A percentile compares a stretch with the other conserved stretches of the same genome.
These are phyloP conservation scores for Sphaerophoria taeniata DNA, from an alignment of 2,888 invertebrate species.

Conservation along the genomic window DNA sequence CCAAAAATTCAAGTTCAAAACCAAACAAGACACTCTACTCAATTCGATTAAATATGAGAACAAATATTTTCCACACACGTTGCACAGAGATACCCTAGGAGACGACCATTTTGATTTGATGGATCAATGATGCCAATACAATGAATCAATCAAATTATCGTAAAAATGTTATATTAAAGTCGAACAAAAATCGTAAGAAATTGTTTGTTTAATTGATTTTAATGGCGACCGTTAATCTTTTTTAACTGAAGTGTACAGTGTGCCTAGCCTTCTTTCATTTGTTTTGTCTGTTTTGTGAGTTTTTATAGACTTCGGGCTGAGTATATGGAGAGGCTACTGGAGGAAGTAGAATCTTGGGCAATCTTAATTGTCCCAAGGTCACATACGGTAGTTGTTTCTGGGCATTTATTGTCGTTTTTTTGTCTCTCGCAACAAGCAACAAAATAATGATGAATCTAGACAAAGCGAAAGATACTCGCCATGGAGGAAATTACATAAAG, in stretches of 20 bases:
- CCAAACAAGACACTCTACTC: background rate
- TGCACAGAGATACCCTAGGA: background rate
- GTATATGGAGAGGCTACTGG: slow-evolving; percentile 8
- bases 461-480: slow-evolving; percentile 15
- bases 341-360: slow-evolving; percentile 48
- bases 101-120: slow-evolving; percentile 24
- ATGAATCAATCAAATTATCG: slow-evolving; percentile 68
- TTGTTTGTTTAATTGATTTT: slow-evolving; percentile 78
- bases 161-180: slow-evolving; percentile 69
- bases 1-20: slow-evolving; percentile 51
- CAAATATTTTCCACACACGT: slow-evolving; percentile 19
- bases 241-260: slow-evolving; percentile 32
- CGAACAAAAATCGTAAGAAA: slow-evolving; percentile 6
- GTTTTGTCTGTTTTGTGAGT: slow-evolving; percentile 53
- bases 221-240: slow-evolving; percentile 77
- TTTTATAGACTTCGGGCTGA: background rate
- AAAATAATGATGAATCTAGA: slow-evolving; percentile 46
- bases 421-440: slow-evolving; percentile 26
- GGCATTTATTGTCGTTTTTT: slow-evolving; percentile 29
- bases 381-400: slow-evolving; percentile 21
- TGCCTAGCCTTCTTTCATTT: slow-evolving; percentile 44
- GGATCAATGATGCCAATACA: slow-evolving; percentile 55
- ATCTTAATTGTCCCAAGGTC: slow-evolving; percentile 72
- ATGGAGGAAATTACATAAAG: background rate
- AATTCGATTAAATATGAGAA: slow-evolving; percentile 2